A percentile compares a stretch with the other conserved stretches of the same genome.
These are phyloP conservation scores for Seriola quinqueradiata DNA, from an alignment of 2,113 vertebrate genomes.

Conservation along the genomic window DNA sequence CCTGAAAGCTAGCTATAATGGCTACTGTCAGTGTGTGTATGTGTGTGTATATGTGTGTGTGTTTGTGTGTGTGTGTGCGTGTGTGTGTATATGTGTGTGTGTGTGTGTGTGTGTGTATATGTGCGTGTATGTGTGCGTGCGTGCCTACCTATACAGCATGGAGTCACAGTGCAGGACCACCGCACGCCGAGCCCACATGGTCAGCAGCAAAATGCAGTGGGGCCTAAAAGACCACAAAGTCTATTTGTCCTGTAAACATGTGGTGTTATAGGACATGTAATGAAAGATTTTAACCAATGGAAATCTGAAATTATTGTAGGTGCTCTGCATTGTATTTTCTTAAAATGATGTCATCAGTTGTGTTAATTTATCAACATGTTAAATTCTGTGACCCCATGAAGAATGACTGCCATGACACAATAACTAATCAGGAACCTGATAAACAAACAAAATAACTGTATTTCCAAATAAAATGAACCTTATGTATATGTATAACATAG, in stretches of 20 bases:
- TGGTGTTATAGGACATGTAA: too few relatives aligned
- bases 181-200: too few relatives aligned
- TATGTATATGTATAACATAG: conserved; percentile 12
- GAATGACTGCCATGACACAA: neutral
- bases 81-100: conserved; percentile 22
- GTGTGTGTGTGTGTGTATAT: conserved; percentile 13
- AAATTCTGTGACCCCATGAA: neutral
- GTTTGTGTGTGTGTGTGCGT: conserved; percentile 17
- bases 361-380: neutral
- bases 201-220: too few relatives aligned
- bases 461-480: neutral
- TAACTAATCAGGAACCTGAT: neutral
- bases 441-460: neutral
- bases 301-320: neutral
- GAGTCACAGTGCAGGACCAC: neutral
- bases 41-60: conserved; percentile 14
- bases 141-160: neutral
- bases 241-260: too few relatives aligned
- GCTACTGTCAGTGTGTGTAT: conserved; percentile 41
- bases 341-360: neutral
- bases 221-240: too few relatives aligned
- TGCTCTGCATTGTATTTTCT: neutral
- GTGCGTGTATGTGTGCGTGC: conserved; percentile 24
- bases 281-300: neutral
- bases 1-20: conserved; percentile 67